Percentiles rank a stretch among this genome's conserved stretches.
Conservation (phyloP, 2,113 vertebrate genomes). For the Empidonax alnorum region DNA sequence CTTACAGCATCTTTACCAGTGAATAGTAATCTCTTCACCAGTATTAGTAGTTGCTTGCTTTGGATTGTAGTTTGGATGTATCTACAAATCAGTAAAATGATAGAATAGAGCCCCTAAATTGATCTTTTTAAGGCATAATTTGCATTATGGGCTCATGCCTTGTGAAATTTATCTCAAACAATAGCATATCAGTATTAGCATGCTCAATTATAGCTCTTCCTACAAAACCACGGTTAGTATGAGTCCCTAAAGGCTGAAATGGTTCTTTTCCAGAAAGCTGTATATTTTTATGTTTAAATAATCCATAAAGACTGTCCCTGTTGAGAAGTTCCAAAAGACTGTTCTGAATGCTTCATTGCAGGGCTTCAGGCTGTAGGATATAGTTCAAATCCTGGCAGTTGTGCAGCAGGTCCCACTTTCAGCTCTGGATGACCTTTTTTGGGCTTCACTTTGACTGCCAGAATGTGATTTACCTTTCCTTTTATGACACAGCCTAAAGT, state of each 20-base stretch:
- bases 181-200: neutral
- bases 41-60: neutral
- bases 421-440: neutral
- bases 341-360: neutral
- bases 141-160: neutral
- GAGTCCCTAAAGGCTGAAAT: constrained; percentile 27
- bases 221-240: neutral
- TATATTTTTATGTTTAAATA: constrained; percentile 60
- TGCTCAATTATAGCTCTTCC: constrained; percentile 19
- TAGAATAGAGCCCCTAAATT: neutral
- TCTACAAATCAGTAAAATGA: constrained; percentile 29
- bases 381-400: neutral
- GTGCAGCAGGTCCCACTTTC: neutral
- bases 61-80: neutral
- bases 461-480: neutral
- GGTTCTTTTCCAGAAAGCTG: constrained; percentile 11
- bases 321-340: constrained; percentile 33
- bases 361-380: neutral
- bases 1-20: neutral
- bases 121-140: constrained; percentile 20
- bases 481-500: neutral
- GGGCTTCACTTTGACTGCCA: neutral
- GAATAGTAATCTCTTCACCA: neutral
- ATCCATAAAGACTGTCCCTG: constrained; percentile 52
- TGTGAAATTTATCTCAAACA: neutral